Percentiles rank a stretch among this genome's conserved stretches.
Conservation (phyloP, 2,888 invertebrate genomes). For the Cheilosia vernalis region DNA sequence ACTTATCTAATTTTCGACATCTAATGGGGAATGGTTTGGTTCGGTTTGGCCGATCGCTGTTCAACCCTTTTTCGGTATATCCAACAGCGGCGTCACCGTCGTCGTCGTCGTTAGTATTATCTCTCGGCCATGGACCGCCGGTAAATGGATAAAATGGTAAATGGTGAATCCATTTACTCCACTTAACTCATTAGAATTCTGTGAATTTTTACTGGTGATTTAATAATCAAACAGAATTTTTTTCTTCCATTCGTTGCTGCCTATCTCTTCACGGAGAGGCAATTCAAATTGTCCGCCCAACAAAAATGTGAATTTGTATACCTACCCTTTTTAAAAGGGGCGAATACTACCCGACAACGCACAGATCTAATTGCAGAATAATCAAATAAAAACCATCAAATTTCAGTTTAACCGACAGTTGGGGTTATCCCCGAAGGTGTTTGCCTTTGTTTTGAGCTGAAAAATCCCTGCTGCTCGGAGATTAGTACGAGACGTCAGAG, state of each 20-base stretch:
- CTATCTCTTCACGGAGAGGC: constrained; percentile 19
- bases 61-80: constrained; percentile 59
- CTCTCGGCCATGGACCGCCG: constrained; percentile 22
- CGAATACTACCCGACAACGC: constrained; percentile 21
- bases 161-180: constrained; percentile 73
- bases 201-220: constrained; percentile 74
- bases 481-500: constrained; percentile 38
- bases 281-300: constrained; percentile 50
- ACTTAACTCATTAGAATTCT: constrained; percentile 75
- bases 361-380: constrained; percentile 74
- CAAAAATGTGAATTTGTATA: background rate
- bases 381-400: constrained; percentile 75
- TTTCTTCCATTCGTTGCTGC: background rate
- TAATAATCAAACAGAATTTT: constrained; percentile 67
- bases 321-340: constrained; percentile 39
- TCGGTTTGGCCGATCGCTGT: background rate
- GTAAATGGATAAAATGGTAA: constrained; percentile 36
- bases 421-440: constrained; percentile 66
- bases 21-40: constrained; percentile 59
- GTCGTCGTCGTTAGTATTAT: constrained; percentile 56
- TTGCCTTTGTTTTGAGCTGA: constrained; percentile 39
- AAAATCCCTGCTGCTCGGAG: constrained; percentile 36
- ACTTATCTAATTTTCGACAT: constrained; percentile 82
- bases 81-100: background rate
- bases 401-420: constrained; percentile 72